Evolutionary conservation across 2,888 invertebrate genomes (phyloP).

Genomic region (Cenopis cana): DNA sequence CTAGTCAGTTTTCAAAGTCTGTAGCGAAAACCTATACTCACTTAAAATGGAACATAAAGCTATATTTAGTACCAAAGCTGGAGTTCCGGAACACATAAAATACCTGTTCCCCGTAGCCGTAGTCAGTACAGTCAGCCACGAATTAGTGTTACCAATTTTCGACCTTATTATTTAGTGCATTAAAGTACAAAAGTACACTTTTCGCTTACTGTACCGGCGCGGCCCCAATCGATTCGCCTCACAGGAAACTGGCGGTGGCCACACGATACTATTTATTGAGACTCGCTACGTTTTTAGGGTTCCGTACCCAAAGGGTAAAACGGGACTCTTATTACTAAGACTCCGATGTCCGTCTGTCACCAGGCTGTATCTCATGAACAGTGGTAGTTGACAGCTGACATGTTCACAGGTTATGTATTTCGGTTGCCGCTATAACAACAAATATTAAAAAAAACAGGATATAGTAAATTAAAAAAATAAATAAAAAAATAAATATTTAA

Average conservation of each 20-base stretch:
- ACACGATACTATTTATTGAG: neutral
- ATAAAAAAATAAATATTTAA: too few species aligned
- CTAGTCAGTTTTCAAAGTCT: neutral
- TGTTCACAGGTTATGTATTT: too few species aligned
- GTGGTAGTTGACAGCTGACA: too few species aligned
- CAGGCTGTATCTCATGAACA: too few species aligned
- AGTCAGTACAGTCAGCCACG: neutral
- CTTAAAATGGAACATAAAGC: constrained; percentile 12
- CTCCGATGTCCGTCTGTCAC: too few species aligned
- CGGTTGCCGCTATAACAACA: too few species aligned
- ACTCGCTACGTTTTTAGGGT: neutral
- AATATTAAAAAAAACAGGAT: too few species aligned
- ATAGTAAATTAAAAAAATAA: too few species aligned
- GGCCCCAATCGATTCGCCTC: constrained; percentile 27
- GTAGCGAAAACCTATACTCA: neutral
- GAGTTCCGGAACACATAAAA: constrained; percentile 24
- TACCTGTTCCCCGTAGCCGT: constrained; percentile 22
- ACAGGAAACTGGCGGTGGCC: constrained; percentile 31
- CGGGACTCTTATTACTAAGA: too few species aligned
- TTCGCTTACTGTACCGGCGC: neutral
- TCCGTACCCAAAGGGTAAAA: too few species aligned
- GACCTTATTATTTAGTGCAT: neutral
- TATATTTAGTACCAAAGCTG: constrained; percentile 11
- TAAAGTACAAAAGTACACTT: neutral
- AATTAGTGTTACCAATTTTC: neutral